Evolutionary conservation across 2,113 vertebrate genomes (phyloP).

Genomic region (Chaetodon auriga): DNA sequence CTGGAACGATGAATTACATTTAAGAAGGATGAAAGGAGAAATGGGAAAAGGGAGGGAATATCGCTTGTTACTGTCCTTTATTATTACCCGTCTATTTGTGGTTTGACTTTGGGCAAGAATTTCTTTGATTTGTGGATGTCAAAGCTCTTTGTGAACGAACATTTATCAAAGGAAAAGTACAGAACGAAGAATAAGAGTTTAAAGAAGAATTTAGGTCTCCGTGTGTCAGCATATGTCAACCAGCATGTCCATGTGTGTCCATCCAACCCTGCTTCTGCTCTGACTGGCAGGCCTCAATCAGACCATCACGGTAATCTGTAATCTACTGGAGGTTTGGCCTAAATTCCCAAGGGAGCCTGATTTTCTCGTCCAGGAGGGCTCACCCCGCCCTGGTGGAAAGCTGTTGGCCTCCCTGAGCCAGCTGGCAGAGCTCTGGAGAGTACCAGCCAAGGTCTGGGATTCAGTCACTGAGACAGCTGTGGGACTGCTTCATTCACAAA

Average conservation of each 20-base stretch:
- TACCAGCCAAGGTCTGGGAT: constrained; percentile 70
- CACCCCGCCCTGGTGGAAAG: constrained; percentile 41
- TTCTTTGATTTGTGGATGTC: background rate
- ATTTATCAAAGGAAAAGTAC: background rate
- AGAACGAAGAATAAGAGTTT: background rate
- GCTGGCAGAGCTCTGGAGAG: constrained; percentile 68
- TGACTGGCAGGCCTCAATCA: constrained; percentile 50
- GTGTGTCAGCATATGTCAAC: background rate
- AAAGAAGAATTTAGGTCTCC: background rate
- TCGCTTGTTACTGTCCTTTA: background rate
- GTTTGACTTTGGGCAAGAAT: background rate
- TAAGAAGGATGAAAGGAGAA: constrained; percentile 13
- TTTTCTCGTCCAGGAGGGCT: constrained; percentile 61
- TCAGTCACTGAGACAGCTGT: constrained; percentile 67
- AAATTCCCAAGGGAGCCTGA: constrained; percentile 64
- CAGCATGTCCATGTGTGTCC: background rate
- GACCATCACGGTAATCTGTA: constrained; percentile 66
- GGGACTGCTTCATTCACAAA: constrained; percentile 73
- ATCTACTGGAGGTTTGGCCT: constrained; percentile 73
- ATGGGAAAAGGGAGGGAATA: constrained; percentile 15
- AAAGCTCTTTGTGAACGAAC: background rate
- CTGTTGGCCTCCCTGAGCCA: constrained; percentile 61
- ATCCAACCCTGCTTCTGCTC: constrained; percentile 18
- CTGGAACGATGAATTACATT: background rate
- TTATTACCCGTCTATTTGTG: background rate